These are phyloP conservation scores for Teleopsis dalmanni DNA, from an alignment of 1,140 invertebrate species.

Conservation along the genomic window DNA sequence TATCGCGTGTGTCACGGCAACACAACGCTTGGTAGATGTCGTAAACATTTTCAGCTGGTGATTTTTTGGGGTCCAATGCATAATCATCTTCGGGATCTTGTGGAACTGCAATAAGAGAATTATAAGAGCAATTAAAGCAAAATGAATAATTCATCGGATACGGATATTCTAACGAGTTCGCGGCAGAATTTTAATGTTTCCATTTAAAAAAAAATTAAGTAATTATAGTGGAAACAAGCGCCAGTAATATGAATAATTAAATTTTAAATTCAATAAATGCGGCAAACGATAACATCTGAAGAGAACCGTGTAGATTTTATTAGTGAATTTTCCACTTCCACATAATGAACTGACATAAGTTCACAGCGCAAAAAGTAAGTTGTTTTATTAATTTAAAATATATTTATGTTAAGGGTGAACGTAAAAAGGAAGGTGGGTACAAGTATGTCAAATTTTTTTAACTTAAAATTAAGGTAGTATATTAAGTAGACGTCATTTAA, in stretches of 20 bases:
- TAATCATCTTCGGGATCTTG: slow-evolving; percentile 40
- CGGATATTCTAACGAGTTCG: background rate
- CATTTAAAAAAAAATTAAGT: background rate
- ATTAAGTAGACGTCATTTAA: too few species aligned
- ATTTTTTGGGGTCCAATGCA: slow-evolving; percentile 34
- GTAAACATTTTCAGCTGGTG: slow-evolving; percentile 35
- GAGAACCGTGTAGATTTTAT: too few species aligned
- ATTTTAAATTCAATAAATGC: background rate
- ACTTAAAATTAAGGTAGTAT: too few species aligned
- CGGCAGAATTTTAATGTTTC: background rate
- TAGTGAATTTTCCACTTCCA: too few species aligned
- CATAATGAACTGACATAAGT: too few species aligned
- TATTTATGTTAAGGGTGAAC: too few species aligned
- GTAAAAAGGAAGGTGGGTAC: too few species aligned
- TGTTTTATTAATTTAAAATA: too few species aligned
- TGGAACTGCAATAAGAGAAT: slow-evolving; percentile 22
- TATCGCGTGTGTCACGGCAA: slow-evolving; percentile 32
- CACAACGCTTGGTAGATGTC: slow-evolving; percentile 37
- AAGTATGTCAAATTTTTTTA: too few species aligned
- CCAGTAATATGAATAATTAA: background rate
- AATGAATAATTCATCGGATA: background rate
- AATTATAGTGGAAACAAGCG: background rate
- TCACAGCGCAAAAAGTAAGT: too few species aligned
- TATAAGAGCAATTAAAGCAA: background rate
- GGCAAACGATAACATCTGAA: background rate